Base-by-base conservation (phyloP, 2,113 vertebrate genomes). In the Crocuta crocuta region DNA sequence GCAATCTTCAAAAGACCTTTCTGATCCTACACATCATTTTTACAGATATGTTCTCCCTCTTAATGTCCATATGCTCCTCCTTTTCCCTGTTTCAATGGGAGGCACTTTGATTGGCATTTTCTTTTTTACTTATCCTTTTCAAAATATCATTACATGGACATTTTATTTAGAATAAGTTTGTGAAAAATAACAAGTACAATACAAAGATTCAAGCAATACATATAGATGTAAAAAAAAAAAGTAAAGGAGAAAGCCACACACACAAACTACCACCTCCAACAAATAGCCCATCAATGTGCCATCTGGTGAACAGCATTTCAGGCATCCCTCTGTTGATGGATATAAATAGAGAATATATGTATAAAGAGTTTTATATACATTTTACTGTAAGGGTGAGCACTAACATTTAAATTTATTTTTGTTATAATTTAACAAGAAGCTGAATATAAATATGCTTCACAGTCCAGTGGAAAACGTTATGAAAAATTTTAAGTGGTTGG, bases 401-500 rank as follows among this genome's bases (percentile, higher is more conserved):
- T 91, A 45, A 87, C 53, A 16, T 80, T 33, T 50, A 88, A 88
- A 71, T 82, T 73, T 63, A 17, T n/a, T 73, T 92, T 83, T 95
- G 35, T 82, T 95, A 33, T 92, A 82, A 88, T 92, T 80, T 80
- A 91, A 82, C 19, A 88, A n/a, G 50, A 53, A 70, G n/a, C 82
- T 23, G 23, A 55, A 53, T 53, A 53, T 53, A 35, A 66, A 17
- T 61, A n/a, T 95, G 74, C 23, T 66, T 93, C 78, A 76, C 12
- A 93, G 45, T 74, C 17, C 19, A 66, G 17, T 66, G 89, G 70
- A 70, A 84, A 92, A 89, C 2, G 48, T 61, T 70, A 33, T 78
- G 23, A 43, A 53, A 39, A 65, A 3, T 93, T n/a, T 66, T 89
- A 45, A 43, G 35, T 89, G 53, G 13, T 89, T 61, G 55, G 21